phyloP scores from a whole-genome alignment of 2,113 vertebrate genomes.

The Plotosus lineatus region DNA sequence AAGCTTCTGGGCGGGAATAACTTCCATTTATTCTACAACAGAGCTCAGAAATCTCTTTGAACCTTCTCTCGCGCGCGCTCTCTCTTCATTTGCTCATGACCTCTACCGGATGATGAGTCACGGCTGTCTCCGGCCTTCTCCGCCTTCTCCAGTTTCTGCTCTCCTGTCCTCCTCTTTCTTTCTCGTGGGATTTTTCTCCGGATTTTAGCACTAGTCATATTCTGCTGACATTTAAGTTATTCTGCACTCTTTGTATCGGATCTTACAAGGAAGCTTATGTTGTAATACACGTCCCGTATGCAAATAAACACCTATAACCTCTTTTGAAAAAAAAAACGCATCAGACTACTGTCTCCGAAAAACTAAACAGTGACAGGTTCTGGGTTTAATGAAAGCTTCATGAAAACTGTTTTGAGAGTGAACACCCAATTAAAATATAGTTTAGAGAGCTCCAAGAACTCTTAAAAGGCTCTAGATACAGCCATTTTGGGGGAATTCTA shows the following conservation, averaged over 20 bases:
- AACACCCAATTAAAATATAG: background rate
- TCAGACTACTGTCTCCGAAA: background rate
- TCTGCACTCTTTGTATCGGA: slow-evolving; percentile 3
- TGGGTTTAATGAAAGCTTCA: background rate
- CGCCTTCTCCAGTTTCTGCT: background rate
- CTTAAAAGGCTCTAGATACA: background rate
- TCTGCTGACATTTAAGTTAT: background rate
- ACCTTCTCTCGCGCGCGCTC: background rate
- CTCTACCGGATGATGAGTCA: slow-evolving; percentile 26
- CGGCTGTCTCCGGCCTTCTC: slow-evolving; percentile 1
- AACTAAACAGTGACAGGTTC: background rate
- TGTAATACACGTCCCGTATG: background rate
- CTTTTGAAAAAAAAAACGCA: background rate
- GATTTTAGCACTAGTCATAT: background rate
- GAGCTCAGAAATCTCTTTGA: slow-evolving; percentile 20
- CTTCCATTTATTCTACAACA: slow-evolving; percentile 26
- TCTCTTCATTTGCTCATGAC: slow-evolving; percentile 20
- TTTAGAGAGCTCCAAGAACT: background rate
- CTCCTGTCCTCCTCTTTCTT: background rate
- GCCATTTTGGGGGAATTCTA: background rate
- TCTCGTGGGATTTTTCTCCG: background rate
- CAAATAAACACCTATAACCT: background rate
- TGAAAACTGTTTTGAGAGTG: background rate
- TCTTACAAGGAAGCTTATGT: background rate
- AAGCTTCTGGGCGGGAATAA: slow-evolving; percentile 20